phyloP scores from a whole-genome alignment of 35 echinoderm and acorn worm species.

The Acanthaster planci region DNA sequence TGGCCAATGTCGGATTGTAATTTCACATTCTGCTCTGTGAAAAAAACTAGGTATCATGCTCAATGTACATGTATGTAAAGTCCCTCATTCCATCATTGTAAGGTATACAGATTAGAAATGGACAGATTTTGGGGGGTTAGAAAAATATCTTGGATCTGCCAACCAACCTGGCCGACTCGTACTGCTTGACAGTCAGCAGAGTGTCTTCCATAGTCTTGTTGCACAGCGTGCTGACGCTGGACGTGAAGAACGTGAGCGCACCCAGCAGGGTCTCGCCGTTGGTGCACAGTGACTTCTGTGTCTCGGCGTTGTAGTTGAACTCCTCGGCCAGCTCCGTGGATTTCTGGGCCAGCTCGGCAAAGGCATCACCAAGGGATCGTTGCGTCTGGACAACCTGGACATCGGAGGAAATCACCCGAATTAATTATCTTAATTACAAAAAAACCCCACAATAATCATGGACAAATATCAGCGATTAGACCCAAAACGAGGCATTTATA shows the following conservation, averaged over 20 bases:
- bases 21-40: not conserved
- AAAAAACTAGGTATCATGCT: not conserved
- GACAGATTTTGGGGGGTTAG: not conserved
- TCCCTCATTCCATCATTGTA: no score
- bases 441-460: no score
- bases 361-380: constrained; percentile 89
- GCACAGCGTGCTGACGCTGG: constrained; percentile 96
- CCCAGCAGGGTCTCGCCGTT: constrained; percentile 93
- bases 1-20: no score
- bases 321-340: constrained; percentile 93
- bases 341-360: constrained; percentile 85
- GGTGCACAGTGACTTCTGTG: constrained; percentile 79
- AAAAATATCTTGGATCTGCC: not conserved
- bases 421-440: no score
- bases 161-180: constrained; percentile 90
- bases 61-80: not conserved
- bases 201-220: constrained; percentile 99
- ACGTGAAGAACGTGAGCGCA: constrained; percentile 97
- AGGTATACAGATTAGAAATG: no score
- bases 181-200: constrained; percentile 80
- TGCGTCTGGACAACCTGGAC: constrained; percentile 88
- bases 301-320: constrained; percentile 93
- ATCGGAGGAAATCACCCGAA: no score
- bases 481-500: no score
- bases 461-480: no score